Evolutionary conservation across 1,140 invertebrate species (phyloP), one percentile per base, ranked within the genome.

Genomic region (Neotoxoptera formosana): DNA sequence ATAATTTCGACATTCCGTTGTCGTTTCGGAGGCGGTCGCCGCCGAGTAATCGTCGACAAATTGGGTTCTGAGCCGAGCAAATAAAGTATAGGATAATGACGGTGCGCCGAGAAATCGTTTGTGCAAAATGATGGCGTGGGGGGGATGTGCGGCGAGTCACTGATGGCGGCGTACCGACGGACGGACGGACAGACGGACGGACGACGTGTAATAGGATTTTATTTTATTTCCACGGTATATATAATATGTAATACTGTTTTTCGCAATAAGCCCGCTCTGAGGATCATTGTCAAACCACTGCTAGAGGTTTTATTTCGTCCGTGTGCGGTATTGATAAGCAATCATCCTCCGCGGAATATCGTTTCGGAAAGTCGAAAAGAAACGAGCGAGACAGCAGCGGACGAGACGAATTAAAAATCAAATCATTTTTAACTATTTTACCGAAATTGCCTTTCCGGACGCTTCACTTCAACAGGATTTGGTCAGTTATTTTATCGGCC

Each of bases 11-110:
- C 51, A 56, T 89, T 89, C 25, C 48, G 8, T 56, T 51, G n/a
- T 36, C 47, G 48, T 53, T 41, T 56, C 87, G 3, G 8, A 47
- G 25, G n/a, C 48, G 20, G n/a, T 53, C 48, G 48, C n/a, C 48
- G n/a, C 34, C n/a, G 23, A 56, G 48, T 89, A 89, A 89, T 89
- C 48, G 34, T 89, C 51, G 11, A 36, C n/a, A 89, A 89, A 89
- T 56, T 56, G 88, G 88, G 21, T 89, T 89, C n/a, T 56, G 34
- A 56, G 88, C 51, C 51, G 34, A 56, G 25, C 34, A 89, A 89
- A 89, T 56, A 89, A 56, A 89, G 88, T 89, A 76, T 17, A 89
- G 51, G 30, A 89, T 56, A 56, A 56, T 56, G 88, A 89, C 88
- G 88, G 25, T 23, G 87, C 30, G 87, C 30, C 20, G 48, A 89